Conservation (phyloP, 2,113 vertebrate genomes). For the Aramus guarauna region DNA sequence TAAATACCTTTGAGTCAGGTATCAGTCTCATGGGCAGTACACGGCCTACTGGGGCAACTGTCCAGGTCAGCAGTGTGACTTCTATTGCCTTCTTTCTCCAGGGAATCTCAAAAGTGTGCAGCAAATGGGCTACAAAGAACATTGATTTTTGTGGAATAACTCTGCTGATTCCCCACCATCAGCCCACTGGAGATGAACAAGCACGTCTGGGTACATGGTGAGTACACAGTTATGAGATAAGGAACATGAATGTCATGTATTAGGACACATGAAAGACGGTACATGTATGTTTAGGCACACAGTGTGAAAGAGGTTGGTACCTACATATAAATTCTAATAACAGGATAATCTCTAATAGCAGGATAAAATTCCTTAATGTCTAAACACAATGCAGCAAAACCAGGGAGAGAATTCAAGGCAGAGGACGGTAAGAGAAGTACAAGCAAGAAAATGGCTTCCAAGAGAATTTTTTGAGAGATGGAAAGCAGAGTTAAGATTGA, state of each 20-base stretch:
- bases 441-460: background rate
- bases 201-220: background rate
- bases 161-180: background rate
- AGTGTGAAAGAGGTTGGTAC: background rate
- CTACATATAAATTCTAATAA: background rate
- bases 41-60: accelerated
- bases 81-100: background rate
- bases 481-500: constrained; percentile 5
- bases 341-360: background rate
- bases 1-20: background rate
- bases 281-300: accelerated
- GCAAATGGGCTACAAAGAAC: background rate
- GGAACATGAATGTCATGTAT: background rate
- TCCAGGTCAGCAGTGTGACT: background rate
- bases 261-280: background rate
- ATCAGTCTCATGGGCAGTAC: background rate
- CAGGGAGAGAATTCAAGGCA: background rate
- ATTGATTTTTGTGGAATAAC: background rate
- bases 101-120: background rate
- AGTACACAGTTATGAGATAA: background rate
- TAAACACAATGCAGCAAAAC: background rate
- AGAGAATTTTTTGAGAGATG: background rate
- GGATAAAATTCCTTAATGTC: background rate
- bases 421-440: background rate
- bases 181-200: background rate